Evolutionary conservation across 1,140 invertebrate species (phyloP), one percentile per base, ranked within the genome.

Genomic region (Phocides pigmalion): DNA sequence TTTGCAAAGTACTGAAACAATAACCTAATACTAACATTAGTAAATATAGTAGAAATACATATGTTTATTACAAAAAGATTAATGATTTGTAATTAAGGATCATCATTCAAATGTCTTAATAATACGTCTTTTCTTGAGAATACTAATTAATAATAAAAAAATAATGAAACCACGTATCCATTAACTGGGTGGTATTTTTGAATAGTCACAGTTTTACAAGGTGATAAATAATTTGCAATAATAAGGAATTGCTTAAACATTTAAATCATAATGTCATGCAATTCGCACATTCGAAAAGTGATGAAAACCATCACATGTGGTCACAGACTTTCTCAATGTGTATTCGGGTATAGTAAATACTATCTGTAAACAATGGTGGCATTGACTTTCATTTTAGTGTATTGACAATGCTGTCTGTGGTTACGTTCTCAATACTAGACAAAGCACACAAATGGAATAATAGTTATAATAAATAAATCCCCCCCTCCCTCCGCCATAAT

Each of bases 371-470:
- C 50, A 51, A 19, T 37, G 12, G 32, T 53, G 50, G 32, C 50
- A 37, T 20, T 53, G 50, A 53, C 50, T 53, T 53, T 53, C 50
- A 32, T 37, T 53, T 53, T 53, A 20, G 16, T 37, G 16, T 32
- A 32, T 32, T 32, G 28, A 32, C 28, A 28, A 32, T 28, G 5
- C 9, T 32, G 28, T 32, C 28, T 32, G 9, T 32, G 28, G 8
- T 28, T 32, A 32, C 9, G 28, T 32, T 32, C n/a, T 6, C 3
- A 28, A 28, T 28, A 4, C 5, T 28, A 28, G 25, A 28, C 25
- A 6, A 28, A 28, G n/a, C n/a, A n/a, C n/a, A n/a, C n/a, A n/a
- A n/a, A n/a, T n/a, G n/a, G n/a, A n/a, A n/a, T n/a, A n/a, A n/a
- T n/a, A n/a, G n/a, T n/a, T n/a, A n/a, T n/a, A n/a, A n/a, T n/a